Conservation (phyloP, 2,797 vertebrate genomes). For the Phylloscopus collybita region DNA sequence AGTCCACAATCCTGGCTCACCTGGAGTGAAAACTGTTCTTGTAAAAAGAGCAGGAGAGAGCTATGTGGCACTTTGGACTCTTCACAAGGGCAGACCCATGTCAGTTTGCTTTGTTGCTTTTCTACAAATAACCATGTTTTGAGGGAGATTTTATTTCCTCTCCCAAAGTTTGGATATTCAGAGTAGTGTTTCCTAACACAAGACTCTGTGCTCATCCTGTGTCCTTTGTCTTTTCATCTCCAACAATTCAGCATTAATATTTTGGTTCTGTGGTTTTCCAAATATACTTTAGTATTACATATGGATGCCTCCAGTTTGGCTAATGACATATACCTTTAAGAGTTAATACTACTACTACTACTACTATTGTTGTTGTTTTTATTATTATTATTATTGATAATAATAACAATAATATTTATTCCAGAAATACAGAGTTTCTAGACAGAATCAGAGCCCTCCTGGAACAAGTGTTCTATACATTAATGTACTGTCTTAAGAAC, state of each 20-base stretch:
- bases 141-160: background rate
- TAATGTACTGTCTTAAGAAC: background rate
- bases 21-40: background rate
- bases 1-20: background rate
- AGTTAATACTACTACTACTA: background rate
- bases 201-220: background rate
- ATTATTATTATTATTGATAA: background rate
- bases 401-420: background rate
- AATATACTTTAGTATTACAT: background rate
- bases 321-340: background rate
- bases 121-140: background rate
- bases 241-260: background rate
- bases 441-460: background rate
- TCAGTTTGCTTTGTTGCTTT: background rate
- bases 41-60: background rate
- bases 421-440: background rate
- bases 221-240: slow-evolving; percentile 10
- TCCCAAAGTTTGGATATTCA: background rate
- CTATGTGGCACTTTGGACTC: background rate
- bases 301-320: background rate
- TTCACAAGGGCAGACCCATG: background rate
- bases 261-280: background rate
- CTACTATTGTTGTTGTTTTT: background rate
- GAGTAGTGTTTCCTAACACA: background rate
- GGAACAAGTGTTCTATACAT: background rate